These are phyloP conservation scores for Forbesichthys papilliferus DNA, from an alignment of 2,113 vertebrate species.

Conservation along the genomic window DNA sequence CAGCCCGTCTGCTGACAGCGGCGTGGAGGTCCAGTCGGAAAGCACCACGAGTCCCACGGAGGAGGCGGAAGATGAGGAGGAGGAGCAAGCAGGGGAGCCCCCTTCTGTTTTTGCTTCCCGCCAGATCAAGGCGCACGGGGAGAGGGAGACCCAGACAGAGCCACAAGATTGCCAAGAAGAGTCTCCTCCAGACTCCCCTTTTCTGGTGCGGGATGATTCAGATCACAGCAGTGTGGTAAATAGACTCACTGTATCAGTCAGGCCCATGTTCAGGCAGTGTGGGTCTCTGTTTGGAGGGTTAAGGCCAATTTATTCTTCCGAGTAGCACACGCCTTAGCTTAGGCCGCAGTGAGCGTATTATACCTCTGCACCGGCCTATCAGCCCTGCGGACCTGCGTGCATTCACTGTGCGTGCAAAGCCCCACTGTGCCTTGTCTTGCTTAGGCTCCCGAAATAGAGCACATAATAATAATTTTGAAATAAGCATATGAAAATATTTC, in stretches of 20 bases:
- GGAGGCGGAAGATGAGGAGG: conserved; percentile 35
- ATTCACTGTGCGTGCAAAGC: too few species aligned
- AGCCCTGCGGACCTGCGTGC: too few species aligned
- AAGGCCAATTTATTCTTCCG: too few species aligned
- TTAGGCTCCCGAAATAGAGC: too few species aligned
- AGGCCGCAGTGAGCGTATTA: too few species aligned
- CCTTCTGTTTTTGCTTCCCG: conserved; percentile 30
- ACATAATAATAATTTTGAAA: too few species aligned
- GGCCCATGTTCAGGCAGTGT: too few species aligned
- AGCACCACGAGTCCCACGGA: conserved; percentile 37
- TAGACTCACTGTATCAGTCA: background rate
- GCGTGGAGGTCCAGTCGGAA: conserved; percentile 52
- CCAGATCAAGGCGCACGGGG: conserved; percentile 61
- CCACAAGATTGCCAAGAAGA: conserved; percentile 52
- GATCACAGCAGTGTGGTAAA: conserved; percentile 17
- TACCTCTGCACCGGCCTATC: too few species aligned
- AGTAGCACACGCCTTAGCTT: too few species aligned
- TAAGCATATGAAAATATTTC: too few species aligned
- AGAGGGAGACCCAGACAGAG: conserved; percentile 60
- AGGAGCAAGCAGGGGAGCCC: conserved; percentile 34
- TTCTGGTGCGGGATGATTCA: conserved; percentile 40
- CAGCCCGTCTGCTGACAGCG: conserved; percentile 21
- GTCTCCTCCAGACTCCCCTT: conserved; percentile 56
- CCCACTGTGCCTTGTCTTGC: too few species aligned
- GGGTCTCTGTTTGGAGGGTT: too few species aligned